These are phyloP conservation scores for Synaphobranchus kaupii DNA, from an alignment of 2,797 vertebrate genomes.

Conservation along the genomic window DNA sequence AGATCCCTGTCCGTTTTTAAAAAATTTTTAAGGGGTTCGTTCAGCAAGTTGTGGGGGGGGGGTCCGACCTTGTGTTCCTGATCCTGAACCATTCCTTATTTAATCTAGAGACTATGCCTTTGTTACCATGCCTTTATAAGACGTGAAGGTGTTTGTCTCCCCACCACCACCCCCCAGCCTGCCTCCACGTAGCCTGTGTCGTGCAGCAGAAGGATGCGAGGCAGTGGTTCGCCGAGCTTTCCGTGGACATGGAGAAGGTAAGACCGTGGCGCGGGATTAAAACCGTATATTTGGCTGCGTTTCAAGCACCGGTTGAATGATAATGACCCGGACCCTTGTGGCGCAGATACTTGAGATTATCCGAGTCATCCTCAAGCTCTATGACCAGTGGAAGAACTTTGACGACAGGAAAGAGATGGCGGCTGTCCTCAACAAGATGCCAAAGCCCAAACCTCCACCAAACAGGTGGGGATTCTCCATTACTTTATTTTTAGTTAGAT, in stretches of 20 bases:
- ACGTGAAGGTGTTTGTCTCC: slow-evolving; percentile 29
- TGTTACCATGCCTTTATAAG: background rate
- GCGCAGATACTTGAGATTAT: slow-evolving; percentile 97
- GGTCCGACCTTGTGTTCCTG: too few species aligned
- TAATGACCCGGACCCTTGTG: background rate
- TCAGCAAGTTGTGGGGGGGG: background rate
- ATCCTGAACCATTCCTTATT: too few species aligned
- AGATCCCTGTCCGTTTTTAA: slow-evolving; percentile 46
- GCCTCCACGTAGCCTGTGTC: slow-evolving; percentile 96
- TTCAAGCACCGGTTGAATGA: background rate
- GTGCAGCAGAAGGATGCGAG: slow-evolving; percentile 98
- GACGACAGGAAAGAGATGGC: slow-evolving; percentile 98
- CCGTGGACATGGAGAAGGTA: slow-evolving; percentile 99
- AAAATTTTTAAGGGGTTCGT: background rate
- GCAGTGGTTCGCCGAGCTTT: slow-evolving; percentile 98
- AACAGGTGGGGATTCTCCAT: slow-evolving; percentile 78
- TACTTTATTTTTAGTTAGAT: background rate
- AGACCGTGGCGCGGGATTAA: slow-evolving; percentile 20
- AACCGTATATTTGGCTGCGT: background rate
- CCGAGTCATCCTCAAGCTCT: slow-evolving; percentile 96
- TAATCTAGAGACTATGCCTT: too few species aligned
- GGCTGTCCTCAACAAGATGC: slow-evolving; percentile 96
- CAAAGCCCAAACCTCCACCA: slow-evolving; percentile 97
- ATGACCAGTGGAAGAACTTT: slow-evolving; percentile 99
- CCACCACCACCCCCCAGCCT: slow-evolving; percentile 72